Evolutionary conservation across 2,888 invertebrate species (phyloP).

Genomic region (Scaptomyza parva): DNA sequence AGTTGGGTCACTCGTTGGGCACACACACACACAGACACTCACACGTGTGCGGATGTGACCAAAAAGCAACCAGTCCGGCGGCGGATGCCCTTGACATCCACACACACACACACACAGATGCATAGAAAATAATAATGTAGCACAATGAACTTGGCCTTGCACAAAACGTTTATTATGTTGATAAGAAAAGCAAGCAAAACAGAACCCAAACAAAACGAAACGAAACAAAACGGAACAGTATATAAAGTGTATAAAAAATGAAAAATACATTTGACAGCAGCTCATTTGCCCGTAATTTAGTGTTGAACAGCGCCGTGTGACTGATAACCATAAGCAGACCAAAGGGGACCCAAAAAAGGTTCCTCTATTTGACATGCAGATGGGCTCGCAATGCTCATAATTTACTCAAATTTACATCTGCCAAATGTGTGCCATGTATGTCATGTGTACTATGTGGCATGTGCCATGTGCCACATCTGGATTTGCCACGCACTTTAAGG

Average conservation of each 20-base stretch:
- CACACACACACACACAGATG: slow-evolving; percentile 1
- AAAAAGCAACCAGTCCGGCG: slow-evolving; percentile 38
- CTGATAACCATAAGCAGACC: slow-evolving; percentile 51
- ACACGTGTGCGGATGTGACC: slow-evolving; percentile 67
- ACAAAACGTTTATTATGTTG: slow-evolving; percentile 64
- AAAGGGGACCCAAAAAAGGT: slow-evolving; percentile 26
- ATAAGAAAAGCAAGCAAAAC: slow-evolving; percentile 57
- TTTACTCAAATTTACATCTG: slow-evolving; percentile 59
- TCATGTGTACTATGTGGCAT: slow-evolving; percentile 7
- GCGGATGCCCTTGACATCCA: slow-evolving; percentile 64
- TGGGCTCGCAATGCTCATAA: slow-evolving; percentile 47
- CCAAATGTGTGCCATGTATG: slow-evolving; percentile 36
- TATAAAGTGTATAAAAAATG: slow-evolving; percentile 33
- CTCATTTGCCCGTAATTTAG: slow-evolving; percentile 69
- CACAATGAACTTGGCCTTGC: slow-evolving; percentile 73
- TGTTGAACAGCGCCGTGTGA: slow-evolving; percentile 53
- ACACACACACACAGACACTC: slow-evolving; percentile 2
- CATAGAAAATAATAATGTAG: slow-evolving; percentile 2
- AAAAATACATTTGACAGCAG: slow-evolving; percentile 23
- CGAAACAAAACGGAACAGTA: background rate
- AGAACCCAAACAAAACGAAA: slow-evolving; percentile 13
- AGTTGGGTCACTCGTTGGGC: slow-evolving; percentile 69
- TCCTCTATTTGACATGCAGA: slow-evolving; percentile 59
- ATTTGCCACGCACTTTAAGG: slow-evolving; percentile 16
- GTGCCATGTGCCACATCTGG: slow-evolving; percentile 12